Base-by-base conservation (phyloP, 2,888 invertebrate species). In the Tachystola acroxantha region DNA sequence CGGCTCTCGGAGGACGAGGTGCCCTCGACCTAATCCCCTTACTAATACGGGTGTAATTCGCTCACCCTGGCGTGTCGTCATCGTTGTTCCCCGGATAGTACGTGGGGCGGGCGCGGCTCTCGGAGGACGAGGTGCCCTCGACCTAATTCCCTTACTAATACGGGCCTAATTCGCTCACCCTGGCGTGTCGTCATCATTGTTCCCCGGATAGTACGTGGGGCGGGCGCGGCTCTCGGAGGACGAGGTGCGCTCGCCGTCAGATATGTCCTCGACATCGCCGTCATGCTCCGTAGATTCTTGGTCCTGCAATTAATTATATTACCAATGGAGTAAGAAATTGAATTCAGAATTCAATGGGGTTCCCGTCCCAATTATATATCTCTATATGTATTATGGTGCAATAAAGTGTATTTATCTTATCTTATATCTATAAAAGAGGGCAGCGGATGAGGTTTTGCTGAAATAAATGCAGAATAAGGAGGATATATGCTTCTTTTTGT, bases 261-360 rank as follows among this genome's bases (percentile, higher is more conserved):
- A 94, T 59, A 94, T 95, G 55, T 96, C 95, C 55, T 96, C 96
- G 0, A 94, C 91, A 51, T 96, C 96, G 0, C 94, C 94, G 46
- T 95, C 94, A 60, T 96, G 95, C 40, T 96, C 95, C 6, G 94
- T 94, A 10, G 93, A 93, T 64, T 90, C 91, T 55, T 90, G 90
- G 10, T 88, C 87, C 84, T 89, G 74, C 0, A 66, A 43, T 3
- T 6, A 16, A 6, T 16, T 16, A 16, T 4, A 16, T 6, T 16
- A 16, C n/a, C n/a, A n/a, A n/a, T n/a, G n/a, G n/a, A n/a, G n/a
- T n/a, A n/a, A n/a, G n/a, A n/a, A n/a, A n/a, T n/a, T n/a, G n/a
- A n/a, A n/a, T n/a, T n/a, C n/a, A n/a, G n/a, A n/a, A n/a, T n/a
- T n/a, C n/a, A n/a, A n/a, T n/a, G n/a, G n/a, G n/a, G n/a, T n/a